Conservation (phyloP, 2,888 invertebrate species). For the Entomobrya multifasciata region DNA sequence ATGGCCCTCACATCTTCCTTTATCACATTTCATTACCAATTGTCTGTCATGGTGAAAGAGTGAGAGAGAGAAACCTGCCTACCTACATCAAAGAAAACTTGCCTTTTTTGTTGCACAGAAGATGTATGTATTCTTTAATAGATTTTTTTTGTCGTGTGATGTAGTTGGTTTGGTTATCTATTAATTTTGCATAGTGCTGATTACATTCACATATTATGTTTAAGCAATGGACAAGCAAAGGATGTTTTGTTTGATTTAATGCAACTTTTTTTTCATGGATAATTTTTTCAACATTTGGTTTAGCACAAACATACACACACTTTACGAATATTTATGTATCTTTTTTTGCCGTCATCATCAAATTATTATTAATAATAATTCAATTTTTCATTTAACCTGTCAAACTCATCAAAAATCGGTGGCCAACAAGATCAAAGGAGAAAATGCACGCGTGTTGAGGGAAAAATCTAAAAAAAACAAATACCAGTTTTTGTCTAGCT, state of each 20-base stretch:
- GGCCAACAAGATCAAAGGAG: conserved; percentile 70
- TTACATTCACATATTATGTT: too few relatives aligned
- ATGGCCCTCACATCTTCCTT: conserved; percentile 70
- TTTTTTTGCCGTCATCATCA: conserved; percentile 64
- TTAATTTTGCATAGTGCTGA: conserved; percentile 21
- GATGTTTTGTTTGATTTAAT: neutral
- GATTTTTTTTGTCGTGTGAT: neutral
- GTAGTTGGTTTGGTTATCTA: neutral
- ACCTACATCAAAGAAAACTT: conserved; percentile 66
- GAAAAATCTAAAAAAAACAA: conserved; percentile 60
- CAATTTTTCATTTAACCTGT: conserved; percentile 74
- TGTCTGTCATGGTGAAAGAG: conserved; percentile 15
- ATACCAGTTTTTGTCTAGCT: conserved; percentile 62
- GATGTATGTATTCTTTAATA: neutral
- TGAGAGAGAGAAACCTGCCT: neutral
- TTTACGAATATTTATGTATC: conserved; percentile 50
- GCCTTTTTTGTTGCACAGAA: neutral
- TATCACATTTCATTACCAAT: conserved; percentile 68
- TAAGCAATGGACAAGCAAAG: neutral
- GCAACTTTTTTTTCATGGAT: neutral
- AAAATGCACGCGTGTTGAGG: conserved; percentile 69
- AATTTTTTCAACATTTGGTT: neutral
- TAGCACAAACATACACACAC: conserved; percentile 20
- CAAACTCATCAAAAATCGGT: conserved; percentile 74
- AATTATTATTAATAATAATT: conserved; percentile 74